Conservation (phyloP, 2,888 invertebrate genomes). For the Pocota personata region DNA sequence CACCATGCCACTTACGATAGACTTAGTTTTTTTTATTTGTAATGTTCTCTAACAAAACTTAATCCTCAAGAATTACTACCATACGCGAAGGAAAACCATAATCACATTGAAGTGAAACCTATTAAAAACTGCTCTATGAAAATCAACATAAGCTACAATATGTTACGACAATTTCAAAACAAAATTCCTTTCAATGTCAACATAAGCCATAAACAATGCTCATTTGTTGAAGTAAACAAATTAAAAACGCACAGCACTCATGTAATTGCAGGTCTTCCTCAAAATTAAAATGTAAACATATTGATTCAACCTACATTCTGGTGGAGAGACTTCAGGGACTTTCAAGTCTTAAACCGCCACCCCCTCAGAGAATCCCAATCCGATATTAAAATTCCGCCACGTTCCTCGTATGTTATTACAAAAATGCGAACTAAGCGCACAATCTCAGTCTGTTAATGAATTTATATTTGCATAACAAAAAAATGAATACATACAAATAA, state of each 20-base stretch:
- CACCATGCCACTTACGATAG: no score
- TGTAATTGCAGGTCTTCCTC: constrained; percentile 32
- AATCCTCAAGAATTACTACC: no score
- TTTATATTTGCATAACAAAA: constrained; percentile 53
- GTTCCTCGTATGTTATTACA: constrained; percentile 39
- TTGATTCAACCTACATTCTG: constrained; percentile 41
- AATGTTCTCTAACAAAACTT: no score
- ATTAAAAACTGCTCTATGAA: no score
- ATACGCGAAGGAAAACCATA: no score
- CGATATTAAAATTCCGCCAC: constrained; percentile 48
- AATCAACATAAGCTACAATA: background rate
- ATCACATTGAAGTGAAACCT: no score
- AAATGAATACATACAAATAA: background rate
- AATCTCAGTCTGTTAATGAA: constrained; percentile 52
- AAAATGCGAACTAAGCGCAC: constrained; percentile 30
- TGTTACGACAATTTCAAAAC: background rate
- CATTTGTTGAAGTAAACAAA: background rate
- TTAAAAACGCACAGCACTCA: no score
- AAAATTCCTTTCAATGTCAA: constrained; percentile 27
- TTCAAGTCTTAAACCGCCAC: constrained; percentile 2
- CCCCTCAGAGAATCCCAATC: constrained; percentile 11
- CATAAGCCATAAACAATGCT: constrained; percentile 32
- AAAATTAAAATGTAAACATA: constrained; percentile 22
- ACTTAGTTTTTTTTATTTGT: no score
- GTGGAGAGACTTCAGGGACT: constrained; percentile 28